Conservation (phyloP, 2,797 vertebrate genomes). For the Diplodus puntazzo region DNA sequence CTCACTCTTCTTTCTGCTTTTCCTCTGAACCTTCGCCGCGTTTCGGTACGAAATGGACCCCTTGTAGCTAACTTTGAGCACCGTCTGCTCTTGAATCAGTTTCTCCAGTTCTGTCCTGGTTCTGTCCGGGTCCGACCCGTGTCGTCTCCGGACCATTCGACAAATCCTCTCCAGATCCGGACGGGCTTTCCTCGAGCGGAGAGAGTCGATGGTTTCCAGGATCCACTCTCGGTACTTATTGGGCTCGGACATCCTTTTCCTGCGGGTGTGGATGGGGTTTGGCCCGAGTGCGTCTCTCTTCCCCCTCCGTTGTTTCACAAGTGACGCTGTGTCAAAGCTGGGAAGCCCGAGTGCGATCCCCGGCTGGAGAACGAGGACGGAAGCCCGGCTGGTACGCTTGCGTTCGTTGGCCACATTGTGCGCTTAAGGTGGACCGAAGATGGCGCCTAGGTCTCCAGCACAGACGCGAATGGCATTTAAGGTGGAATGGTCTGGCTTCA, state of each 20-base stretch:
- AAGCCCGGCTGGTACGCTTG: constrained; percentile 86
- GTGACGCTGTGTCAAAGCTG: constrained; percentile 80
- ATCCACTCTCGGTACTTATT: constrained; percentile 92
- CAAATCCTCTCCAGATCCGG: constrained; percentile 94
- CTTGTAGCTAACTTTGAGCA: constrained; percentile 95
- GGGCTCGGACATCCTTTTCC: constrained; percentile 84
- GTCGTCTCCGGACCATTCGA: constrained; percentile 92
- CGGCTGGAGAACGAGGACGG: constrained; percentile 88
- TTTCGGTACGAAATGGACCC: constrained; percentile 93
- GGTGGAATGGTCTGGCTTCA: constrained; percentile 66
- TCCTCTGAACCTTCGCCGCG: constrained; percentile 91
- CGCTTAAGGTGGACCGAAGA: constrained; percentile 86
- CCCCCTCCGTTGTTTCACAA: constrained; percentile 77
- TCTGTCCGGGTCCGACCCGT: constrained; percentile 91
- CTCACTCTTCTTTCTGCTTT: constrained; percentile 87
- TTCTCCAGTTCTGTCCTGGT: constrained; percentile 92
- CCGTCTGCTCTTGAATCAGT: constrained; percentile 92
- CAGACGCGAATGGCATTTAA: constrained; percentile 72
- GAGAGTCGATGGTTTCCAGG: constrained; percentile 93
- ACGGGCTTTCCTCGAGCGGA: constrained; percentile 93
- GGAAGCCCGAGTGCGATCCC: constrained; percentile 82
- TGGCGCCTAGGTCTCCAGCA: constrained; percentile 65
- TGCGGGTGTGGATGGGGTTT: constrained; percentile 67
- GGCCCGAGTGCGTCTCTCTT: constrained; percentile 75
- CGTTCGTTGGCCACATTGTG: constrained; percentile 85